Conservation (phyloP, 2,113 vertebrate species). For the Corythornis vintsioides region DNA sequence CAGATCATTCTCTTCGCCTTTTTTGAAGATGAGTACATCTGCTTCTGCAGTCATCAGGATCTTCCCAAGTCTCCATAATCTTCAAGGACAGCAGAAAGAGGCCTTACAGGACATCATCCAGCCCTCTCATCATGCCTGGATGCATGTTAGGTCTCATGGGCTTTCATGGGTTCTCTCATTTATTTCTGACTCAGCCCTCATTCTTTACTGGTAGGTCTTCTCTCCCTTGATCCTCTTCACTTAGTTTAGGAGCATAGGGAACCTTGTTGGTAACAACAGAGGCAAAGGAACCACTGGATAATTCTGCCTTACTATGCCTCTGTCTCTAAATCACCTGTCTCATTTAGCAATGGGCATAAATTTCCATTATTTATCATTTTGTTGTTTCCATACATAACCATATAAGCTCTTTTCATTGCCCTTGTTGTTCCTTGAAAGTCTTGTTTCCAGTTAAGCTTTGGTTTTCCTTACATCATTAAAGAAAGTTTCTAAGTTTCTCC, state of each 20-base stretch:
- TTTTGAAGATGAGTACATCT: background rate
- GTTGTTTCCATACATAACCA: background rate
- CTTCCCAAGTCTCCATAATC: background rate
- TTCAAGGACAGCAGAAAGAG: background rate
- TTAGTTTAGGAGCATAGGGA: background rate
- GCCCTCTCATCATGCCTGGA: background rate
- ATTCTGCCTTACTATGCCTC: background rate
- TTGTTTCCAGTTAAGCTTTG: background rate
- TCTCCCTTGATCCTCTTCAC: background rate
- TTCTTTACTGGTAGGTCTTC: background rate
- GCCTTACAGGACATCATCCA: background rate
- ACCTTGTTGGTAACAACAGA: background rate
- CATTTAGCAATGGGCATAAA: background rate
- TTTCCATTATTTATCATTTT: background rate
- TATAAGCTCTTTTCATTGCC: background rate
- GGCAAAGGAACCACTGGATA: background rate
- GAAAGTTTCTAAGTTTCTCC: background rate
- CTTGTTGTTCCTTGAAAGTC: background rate
- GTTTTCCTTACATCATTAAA: background rate
- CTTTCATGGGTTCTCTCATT: background rate
- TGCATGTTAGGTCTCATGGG: background rate
- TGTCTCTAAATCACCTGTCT: background rate
- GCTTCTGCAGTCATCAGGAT: background rate
- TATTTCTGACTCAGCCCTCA: background rate
- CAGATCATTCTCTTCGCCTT: background rate